phyloP scores from a whole-genome alignment of 2,797 vertebrate genomes.

The Xenops minutus region DNA sequence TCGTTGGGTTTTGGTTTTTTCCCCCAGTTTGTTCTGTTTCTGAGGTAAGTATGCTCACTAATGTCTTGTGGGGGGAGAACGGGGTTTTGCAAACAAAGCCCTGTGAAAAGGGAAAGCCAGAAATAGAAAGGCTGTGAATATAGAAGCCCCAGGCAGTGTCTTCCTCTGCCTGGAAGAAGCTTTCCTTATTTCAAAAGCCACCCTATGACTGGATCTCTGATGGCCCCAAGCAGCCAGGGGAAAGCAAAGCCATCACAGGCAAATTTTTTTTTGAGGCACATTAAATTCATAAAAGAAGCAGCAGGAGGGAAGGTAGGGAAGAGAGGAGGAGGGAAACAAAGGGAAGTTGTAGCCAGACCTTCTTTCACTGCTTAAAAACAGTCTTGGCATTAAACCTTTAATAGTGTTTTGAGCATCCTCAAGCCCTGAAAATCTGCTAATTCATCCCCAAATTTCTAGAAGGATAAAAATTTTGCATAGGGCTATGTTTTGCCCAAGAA shows the following conservation, averaged over 20 bases:
- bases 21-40: neutral
- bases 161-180: conserved; percentile 45
- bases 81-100: conserved; percentile 30
- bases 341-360: neutral
- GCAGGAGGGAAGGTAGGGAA: conserved; percentile 17
- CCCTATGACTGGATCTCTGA: neutral
- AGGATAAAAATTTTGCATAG: neutral
- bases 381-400: neutral
- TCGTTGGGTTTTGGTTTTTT: neutral
- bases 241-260: neutral
- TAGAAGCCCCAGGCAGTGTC: conserved; percentile 20
- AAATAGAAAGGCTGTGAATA: conserved; percentile 55
- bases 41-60: neutral
- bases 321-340: neutral
- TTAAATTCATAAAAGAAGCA: conserved; percentile 5
- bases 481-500: neutral
- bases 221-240: neutral
- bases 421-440: neutral
- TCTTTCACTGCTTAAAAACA: neutral
- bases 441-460: neutral
- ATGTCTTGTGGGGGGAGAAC: neutral
- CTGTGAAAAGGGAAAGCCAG: conserved; percentile 37
- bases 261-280: neutral
- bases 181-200: conserved; percentile 32
- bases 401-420: neutral